Evolutionary conservation across 2,113 vertebrate species (phyloP), one percentile per base, ranked within the genome.

Genomic region (Phoenicopterus ruber): DNA sequence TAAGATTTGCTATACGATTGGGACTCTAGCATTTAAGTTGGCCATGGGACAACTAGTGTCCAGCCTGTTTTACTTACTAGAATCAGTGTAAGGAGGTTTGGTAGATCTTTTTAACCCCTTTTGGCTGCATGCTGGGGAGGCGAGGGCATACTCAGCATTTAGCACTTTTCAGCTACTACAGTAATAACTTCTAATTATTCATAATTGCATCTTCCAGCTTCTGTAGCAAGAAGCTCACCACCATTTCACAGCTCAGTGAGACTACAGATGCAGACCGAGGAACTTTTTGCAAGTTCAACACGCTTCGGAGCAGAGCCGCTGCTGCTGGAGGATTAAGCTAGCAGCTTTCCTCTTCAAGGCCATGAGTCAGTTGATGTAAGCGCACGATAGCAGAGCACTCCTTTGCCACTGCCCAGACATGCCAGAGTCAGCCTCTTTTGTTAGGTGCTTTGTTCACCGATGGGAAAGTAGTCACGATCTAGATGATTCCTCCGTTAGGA

Each of bases 381-480:
- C 5, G 0, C 74, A 32, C 4, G 95, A 96, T 97, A 96, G 93
- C 84, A 26, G 78, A 94, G 93, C 94, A 70, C 93, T 95, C 91
- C 91, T 93, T 62, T 29, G 58, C 91, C 81, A 93, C 95, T 91
- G 97, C 97, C 97, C 94, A 95, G 96, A 93, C 96, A 95, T 91
- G 94, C 95, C 94, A 96, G 89, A 96, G 66, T 19, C 95, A 96
- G 94, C 71, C 87, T 90, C 94, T 66, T 95, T 95, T 97, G 96
- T 96, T 90, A 58, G 9, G 5, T 14, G 66, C 89, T 96, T 97
- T 97, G 93, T 93, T 94, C 86, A 17, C 81, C 9, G 91, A 93
- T 96, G 96, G 92, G 96, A 97, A 97, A 96, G 67, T 26, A 95
- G 67, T 96, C 96, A 93, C 3, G 17, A 94, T 94, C 96, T 91